Base-by-base conservation (phyloP, 2,888 invertebrate species). In the Epistrophe eligans region DNA sequence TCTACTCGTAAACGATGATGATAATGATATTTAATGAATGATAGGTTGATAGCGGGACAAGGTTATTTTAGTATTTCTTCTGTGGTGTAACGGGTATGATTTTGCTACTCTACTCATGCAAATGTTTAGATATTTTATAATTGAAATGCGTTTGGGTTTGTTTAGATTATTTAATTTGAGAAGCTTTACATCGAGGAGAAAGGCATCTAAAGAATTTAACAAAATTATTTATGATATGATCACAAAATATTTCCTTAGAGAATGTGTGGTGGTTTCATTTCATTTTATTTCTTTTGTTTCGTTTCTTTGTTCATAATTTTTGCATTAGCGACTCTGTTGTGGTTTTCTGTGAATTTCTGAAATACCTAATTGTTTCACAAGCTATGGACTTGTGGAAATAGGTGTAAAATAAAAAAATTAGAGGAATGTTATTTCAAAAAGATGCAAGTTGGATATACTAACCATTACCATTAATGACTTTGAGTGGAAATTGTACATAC, bases 1-100 rank as follows among this genome's bases (percentile, higher is more conserved):
- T 58, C 38, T 40, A 35, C 35, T 35, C 35, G 48, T 58, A 71
- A 72, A 77, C 77, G 72, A 72, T 35, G 66, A 64, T 66, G 76
- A 82, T 81, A 76, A 67, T 74, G 84, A 79, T 79, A 73, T 77
- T 48, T 60, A 52, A 35, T 77, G 77, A 40, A 58, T 77, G 85
- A 81, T 67, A 48, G 43, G 58, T 76, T 52, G 70, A 55, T 40
- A 45, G 71, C 8, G 11, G 58, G 60, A 43, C 64, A 74, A 50
- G 35, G 32, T 60, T 50, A 17, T 32, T 32, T 24, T 40, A 60
- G 13, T 9, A 35, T 60, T 24, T 28, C n/a, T 48, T 4, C n/a
- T 48, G 4, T 7, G n/a, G n/a, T n/a, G n/a, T n/a, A n/a, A n/a
- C n/a, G n/a, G n/a, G n/a, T n/a, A n/a, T n/a, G n/a, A n/a, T n/a